These are phyloP conservation scores for Pampusana beccarii DNA, from an alignment of 2,113 vertebrate species.

Conservation along the genomic window DNA sequence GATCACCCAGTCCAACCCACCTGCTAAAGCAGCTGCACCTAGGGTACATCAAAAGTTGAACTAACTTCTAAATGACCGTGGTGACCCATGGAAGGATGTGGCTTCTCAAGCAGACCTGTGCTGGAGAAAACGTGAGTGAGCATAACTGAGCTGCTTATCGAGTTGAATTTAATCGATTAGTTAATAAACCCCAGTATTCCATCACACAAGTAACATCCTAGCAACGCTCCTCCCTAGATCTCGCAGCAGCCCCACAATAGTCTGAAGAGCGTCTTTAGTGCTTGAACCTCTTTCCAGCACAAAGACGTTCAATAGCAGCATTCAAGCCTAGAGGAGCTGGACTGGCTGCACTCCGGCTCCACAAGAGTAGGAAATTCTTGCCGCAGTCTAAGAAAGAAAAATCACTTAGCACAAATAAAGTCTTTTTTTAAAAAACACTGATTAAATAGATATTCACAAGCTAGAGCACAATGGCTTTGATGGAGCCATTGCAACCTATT, in stretches of 20 bases:
- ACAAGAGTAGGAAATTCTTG: not conserved
- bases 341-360: not conserved
- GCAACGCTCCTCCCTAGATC: not conserved
- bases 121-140: fast-evolving
- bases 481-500: not conserved
- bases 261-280: not conserved
- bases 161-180: not conserved
- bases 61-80: not conserved
- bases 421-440: not conserved
- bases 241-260: not conserved
- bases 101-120: not conserved
- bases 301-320: not conserved
- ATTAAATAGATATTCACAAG: constrained; percentile 56
- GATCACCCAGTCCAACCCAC: no score
- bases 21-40: no score
- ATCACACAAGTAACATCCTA: not conserved
- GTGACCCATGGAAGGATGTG: fast-evolving
- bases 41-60: not conserved
- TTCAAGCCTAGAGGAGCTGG: not conserved
- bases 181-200: not conserved
- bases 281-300: not conserved
- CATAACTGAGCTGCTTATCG: fast-evolving
- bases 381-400: not conserved
- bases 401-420: constrained; percentile 34
- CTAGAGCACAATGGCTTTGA: constrained; percentile 13